phyloP scores from a whole-genome alignment of 2,797 vertebrate species.

The Cyprinodon diabolis region DNA sequence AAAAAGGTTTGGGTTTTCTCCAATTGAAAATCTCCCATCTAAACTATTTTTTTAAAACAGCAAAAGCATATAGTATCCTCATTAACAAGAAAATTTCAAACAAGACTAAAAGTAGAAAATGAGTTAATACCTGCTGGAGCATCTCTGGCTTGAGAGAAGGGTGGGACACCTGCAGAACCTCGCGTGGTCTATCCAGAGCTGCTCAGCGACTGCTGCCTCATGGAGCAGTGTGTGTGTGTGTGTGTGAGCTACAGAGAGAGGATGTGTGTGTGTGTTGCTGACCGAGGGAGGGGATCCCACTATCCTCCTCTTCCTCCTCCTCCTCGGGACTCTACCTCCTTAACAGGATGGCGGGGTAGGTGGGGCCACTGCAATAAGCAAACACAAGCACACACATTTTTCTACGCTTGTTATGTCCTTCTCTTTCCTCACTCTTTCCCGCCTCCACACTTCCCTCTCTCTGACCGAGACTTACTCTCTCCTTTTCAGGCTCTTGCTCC shows the following conservation, averaged over 20 bases:
- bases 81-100: conserved; percentile 26
- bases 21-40: conserved; percentile 34
- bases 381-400: conserved; percentile 67
- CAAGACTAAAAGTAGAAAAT: conserved; percentile 14
- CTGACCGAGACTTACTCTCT: conserved; percentile 62
- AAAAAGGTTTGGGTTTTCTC: conserved; percentile 49
- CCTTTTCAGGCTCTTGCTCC: conserved; percentile 44
- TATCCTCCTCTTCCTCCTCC: conserved; percentile 78
- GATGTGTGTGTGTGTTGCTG: conserved; percentile 60
- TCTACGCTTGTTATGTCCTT: conserved; percentile 77
- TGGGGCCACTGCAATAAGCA: conserved; percentile 81
- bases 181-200: conserved; percentile 73
- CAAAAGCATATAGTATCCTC: conserved; percentile 6
- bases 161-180: conserved; percentile 81
- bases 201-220: conserved; percentile 73
- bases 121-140: conserved; percentile 69
- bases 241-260: conserved; percentile 59
- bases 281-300: conserved; percentile 77
- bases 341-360: conserved; percentile 80
- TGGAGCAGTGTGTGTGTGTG: conserved; percentile 58
- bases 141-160: conserved; percentile 69
- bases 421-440: conserved; percentile 66
- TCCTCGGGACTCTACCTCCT: conserved; percentile 73
- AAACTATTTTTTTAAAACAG: conserved; percentile 5
- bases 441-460: conserved; percentile 71